Evolutionary conservation across 2,797 vertebrate species (phyloP).

Genomic region (Okamejei kenojei): DNA sequence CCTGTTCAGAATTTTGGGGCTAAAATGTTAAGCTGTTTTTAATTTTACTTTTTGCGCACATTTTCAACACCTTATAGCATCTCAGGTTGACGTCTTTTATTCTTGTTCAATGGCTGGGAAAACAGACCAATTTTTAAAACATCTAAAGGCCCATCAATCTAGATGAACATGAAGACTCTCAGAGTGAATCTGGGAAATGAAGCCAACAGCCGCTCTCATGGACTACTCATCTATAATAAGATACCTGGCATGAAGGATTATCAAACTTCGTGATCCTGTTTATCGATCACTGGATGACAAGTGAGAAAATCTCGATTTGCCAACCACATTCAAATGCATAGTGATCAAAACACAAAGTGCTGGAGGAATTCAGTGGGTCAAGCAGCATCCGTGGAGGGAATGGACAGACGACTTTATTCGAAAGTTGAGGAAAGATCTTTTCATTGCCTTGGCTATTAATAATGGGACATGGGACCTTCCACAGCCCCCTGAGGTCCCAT

Average conservation of each 20-base stretch:
- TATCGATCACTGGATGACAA: not conserved
- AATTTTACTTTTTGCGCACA: not conserved
- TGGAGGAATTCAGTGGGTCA: no score
- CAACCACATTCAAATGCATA: not conserved
- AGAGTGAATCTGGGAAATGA: not conserved
- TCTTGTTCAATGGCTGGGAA: not conserved
- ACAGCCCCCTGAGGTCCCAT: not conserved
- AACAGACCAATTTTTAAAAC: not conserved
- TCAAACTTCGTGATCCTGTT: not conserved
- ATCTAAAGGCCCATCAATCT: not conserved
- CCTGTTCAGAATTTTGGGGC: not conserved
- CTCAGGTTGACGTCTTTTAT: no score
- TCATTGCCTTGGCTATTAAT: not conserved
- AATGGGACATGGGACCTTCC: no score
- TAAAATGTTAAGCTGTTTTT: not conserved
- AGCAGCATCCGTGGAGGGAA: no score
- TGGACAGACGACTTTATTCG: no score
- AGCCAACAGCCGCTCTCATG: not conserved
- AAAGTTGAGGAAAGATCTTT: not conserved
- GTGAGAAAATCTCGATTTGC: not conserved
- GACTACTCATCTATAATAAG: not conserved
- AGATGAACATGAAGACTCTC: not conserved
- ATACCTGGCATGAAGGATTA: not conserved
- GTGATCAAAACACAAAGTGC: no score
- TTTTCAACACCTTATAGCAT: not conserved